phyloP scores from a whole-genome alignment of 2,888 invertebrate species.

The Crocallis elinguaria region DNA sequence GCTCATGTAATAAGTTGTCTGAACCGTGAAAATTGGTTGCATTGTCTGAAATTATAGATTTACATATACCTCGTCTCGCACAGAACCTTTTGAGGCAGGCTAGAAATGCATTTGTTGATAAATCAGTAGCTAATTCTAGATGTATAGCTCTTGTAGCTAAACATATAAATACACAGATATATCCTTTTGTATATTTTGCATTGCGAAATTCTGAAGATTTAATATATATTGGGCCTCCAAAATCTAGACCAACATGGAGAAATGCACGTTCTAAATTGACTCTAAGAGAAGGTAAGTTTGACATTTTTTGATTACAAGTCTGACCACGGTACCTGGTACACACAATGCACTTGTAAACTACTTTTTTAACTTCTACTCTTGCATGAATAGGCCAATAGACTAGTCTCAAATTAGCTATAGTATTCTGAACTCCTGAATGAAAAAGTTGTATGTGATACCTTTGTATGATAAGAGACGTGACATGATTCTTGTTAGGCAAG shows the following conservation, averaged over 20 bases:
- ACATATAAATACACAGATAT: neutral
- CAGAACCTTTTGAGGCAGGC: neutral
- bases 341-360: neutral
- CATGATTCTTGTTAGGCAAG: neutral
- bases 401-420: too few species aligned
- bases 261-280: conserved; percentile 3
- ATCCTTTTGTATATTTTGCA: neutral
- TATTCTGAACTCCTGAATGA: too few species aligned
- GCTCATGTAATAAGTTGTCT: conserved; percentile 7
- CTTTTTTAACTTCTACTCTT: conserved; percentile 1
- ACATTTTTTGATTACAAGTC: conserved; percentile 3
- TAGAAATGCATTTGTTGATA: neutral
- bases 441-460: too few species aligned
- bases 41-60: conserved; percentile 8
- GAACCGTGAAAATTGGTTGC: conserved; percentile 17
- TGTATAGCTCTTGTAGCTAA: neutral
- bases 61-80: neutral
- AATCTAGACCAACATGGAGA: conserved; percentile 1
- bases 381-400: conserved; percentile 6
- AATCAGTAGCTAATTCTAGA: neutral
- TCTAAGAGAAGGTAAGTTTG: conserved; percentile 1
- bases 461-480: conserved; percentile 1
- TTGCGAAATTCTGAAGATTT: neutral
- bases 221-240: neutral
- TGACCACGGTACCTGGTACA: conserved; percentile 4